Percentiles rank a stretch among this genome's conserved stretches.
These are phyloP conservation scores for Melanotus villosus DNA, from an alignment of 2,888 invertebrate genomes.

Conservation along the genomic window DNA sequence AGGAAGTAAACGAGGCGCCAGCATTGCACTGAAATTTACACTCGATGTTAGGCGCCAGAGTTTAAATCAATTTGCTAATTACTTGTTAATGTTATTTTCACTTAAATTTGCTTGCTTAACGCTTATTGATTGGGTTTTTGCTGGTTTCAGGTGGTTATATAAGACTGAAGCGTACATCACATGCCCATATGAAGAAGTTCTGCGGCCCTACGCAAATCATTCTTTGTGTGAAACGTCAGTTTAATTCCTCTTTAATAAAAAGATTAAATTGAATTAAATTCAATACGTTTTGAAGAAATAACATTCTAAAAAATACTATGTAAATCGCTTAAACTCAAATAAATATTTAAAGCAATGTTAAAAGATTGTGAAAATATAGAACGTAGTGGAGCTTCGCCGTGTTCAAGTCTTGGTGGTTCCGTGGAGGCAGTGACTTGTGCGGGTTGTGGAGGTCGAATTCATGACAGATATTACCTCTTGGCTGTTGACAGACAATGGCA, in stretches of 20 bases:
- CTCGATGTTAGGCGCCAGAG: constrained; percentile 12
- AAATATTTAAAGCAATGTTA: constrained; percentile 70
- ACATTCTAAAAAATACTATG: no score
- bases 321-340: not conserved
- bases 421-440: constrained; percentile 69
- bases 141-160: constrained; percentile 27
- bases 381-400: constrained; percentile 68
- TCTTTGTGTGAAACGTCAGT: no score
- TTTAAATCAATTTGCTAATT: constrained; percentile 24
- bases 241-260: no score
- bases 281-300: no score
- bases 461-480: constrained; percentile 80
- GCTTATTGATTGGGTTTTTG: not conserved
- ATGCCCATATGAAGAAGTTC: not conserved
- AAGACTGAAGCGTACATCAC: not conserved
- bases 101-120: not conserved
- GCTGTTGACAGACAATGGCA: constrained; percentile 95
- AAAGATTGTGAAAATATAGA: constrained; percentile 78
- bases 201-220: not conserved
- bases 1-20: constrained; percentile 1
- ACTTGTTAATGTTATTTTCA: not conserved
- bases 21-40: constrained; percentile 1
- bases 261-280: no score
- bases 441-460: constrained; percentile 75
- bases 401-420: constrained; percentile 66